Evolutionary conservation across 2,113 vertebrate species (phyloP).

Genomic region (Crotophaga sulcirostris): DNA sequence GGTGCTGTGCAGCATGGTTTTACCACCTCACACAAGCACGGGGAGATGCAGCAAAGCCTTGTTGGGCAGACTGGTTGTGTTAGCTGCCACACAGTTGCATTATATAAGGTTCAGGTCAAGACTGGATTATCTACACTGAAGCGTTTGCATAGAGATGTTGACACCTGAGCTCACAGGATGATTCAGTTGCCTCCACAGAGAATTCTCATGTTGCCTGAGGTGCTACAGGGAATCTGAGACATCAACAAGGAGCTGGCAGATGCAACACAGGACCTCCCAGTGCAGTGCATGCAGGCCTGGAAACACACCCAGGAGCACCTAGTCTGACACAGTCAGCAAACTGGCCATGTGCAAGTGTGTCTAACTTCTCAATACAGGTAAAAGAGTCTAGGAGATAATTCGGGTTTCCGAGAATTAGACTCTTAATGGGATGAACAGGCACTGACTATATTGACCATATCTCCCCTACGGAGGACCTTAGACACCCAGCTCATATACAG

Average conservation of each 20-base stretch:
- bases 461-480: accelerated
- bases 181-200: background rate
- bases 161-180: background rate
- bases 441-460: background rate
- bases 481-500: background rate
- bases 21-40: background rate
- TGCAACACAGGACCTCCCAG: background rate
- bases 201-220: background rate
- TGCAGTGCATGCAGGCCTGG: background rate
- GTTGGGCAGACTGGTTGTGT: background rate
- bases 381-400: background rate
- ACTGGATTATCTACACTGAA: background rate
- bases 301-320: background rate
- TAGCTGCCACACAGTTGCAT: background rate
- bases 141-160: background rate
- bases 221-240: background rate
- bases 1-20: background rate
- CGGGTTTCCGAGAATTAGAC: background rate
- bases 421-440: background rate
- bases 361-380: background rate
- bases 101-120: background rate
- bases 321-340: background rate
- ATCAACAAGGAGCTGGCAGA: background rate
- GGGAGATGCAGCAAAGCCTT: background rate
- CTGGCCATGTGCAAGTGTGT: background rate